Evolutionary conservation across 2,113 vertebrate species (phyloP), one percentile per base, ranked within the genome.

Genomic region (Chloropsis cyanopogon): DNA sequence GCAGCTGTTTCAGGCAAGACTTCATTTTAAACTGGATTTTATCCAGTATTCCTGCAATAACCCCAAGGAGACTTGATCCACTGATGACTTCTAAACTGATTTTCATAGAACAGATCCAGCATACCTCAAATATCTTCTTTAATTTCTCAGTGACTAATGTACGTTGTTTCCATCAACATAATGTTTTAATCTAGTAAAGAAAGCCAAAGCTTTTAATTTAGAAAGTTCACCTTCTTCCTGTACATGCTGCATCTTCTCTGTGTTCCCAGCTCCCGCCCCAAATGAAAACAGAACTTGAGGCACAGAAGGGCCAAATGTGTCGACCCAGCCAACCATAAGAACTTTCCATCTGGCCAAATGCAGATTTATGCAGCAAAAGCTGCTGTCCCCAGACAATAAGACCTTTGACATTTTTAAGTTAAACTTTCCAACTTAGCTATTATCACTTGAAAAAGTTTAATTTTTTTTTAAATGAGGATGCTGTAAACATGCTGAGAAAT

Each of bases 31-130:
- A 86, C 4, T 95, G 95, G 97, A 96, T 81, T 96, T 28, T 37
- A 80, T 94, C 95, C 95, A 95, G 82, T 84, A 60, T 95, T 98
- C 90, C 78, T 76, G 63, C 52, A 92, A 88, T 82, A 83, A 70
- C 73, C 80, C 93, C 4, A 19, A 95, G 82, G 94, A 93, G 90
- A 92, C 49, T 70, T 68, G 47, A 93, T 90, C 78, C 63, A 78
- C 69, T 56, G 60, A 92, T 59, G 64, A 91, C 49, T 97, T 91
- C 85, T 90, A 76, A 90, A 96, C 54, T 92, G 82, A 96, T 73
- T 89, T 81, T 83, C 37, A 44, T n/a, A 66, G 42, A 87, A 73
- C 47, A 54, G 57, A 88, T 78, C 59, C 84, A 97, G 80, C 47
- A 90, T 91, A 95, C 72, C 92, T 90, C 28, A 84, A 96, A 82